Base-by-base conservation (phyloP, 2,113 vertebrate species). In the Pogonocichla stellata region DNA sequence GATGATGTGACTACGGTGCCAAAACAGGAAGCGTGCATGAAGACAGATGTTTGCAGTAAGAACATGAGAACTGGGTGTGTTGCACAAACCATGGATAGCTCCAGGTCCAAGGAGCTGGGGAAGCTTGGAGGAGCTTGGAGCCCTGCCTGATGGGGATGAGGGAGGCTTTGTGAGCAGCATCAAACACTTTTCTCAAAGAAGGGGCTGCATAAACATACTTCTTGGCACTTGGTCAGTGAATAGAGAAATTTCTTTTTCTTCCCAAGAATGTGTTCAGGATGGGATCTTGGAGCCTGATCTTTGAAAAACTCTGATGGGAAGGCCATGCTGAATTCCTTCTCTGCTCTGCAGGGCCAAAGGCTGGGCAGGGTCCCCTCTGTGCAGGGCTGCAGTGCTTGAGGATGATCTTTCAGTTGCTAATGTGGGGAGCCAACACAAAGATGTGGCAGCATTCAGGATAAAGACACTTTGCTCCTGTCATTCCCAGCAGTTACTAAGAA, bases 41-140 rank as follows among this genome's bases (percentile, higher is more conserved):
- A 73, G 24, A 90, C 77, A 77, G 50, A 51, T 61, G 25, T 80
- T 93, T 84, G 80, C 70, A 12, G 14, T 56, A 64, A 87, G 87
- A 71, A 50, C 43, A 60, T 3, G 25, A 92, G 47, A 88, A 90
- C 22, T 54, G 61, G 34, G 19, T 0, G 0, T 80, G 33, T 74
- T 62, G 50, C n/a, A 91, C 18, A 87, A 89, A 93, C 65, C 89
- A 84, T 71, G 89, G 96, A 78, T 92, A 95, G 89, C 78, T 92
- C 66, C 84, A 82, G 50, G 56, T 86, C 38, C 8, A 4, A 73
- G 79, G n/a, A 84, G 26, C 19, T 8, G 12, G 34, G 38, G 40
- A 71, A 81, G 20, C n/a, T 36, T 67, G 83, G 53, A 91, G n/a
- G n/a, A 84, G 40, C 60, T 56, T 71, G 83, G 66, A 92, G 42